Base-by-base conservation (phyloP, 1,140 invertebrate species). In the Lepidostoma basale region DNA sequence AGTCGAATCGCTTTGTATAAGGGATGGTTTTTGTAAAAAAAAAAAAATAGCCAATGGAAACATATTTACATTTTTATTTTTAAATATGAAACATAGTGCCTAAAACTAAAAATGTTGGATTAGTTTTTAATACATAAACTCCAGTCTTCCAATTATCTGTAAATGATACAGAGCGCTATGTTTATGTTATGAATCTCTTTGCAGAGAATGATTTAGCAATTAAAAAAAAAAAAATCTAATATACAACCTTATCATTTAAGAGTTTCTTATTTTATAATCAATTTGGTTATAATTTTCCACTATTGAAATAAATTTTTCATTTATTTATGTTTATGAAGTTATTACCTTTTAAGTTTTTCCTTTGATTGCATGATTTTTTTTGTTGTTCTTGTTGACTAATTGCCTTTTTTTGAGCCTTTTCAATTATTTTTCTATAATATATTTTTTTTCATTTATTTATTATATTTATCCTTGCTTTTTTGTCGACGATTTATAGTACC, bases 71-170 rank as follows among this genome's bases (percentile, higher is more conserved):
- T 8, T 22, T 56, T 56, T 16, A 33, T n/a, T 6, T 36, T 56
- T 56, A 18, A 36, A 22, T 56, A 56, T 49, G 12, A 25, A 18
- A 18, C 30, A 18, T 56, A 56, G 52, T 56, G 52, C 52, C 52
- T 56, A 33, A n/a, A n/a, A n/a, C n/a, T n/a, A n/a, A n/a, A n/a
- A n/a, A n/a, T n/a, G n/a, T n/a, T n/a, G n/a, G n/a, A n/a, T n/a
- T n/a, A n/a, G n/a, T n/a, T n/a, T n/a, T n/a, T n/a, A n/a, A n/a
- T n/a, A n/a, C n/a, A n/a, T n/a, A n/a, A n/a, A n/a, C n/a, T 56
- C 18, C 23, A 30, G 52, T 56, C 52, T 56, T 56, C 52, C 52
- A 56, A n/a, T n/a, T n/a, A n/a, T n/a, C n/a, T n/a, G n/a, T n/a
- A n/a, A n/a, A n/a, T n/a, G n/a, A n/a, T n/a, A n/a, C n/a, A n/a